A percentile compares a stretch with the other conserved stretches of the same genome.
Evolutionary conservation across 2,888 invertebrate species (phyloP).

Genomic region (Acrobasis suavella): DNA sequence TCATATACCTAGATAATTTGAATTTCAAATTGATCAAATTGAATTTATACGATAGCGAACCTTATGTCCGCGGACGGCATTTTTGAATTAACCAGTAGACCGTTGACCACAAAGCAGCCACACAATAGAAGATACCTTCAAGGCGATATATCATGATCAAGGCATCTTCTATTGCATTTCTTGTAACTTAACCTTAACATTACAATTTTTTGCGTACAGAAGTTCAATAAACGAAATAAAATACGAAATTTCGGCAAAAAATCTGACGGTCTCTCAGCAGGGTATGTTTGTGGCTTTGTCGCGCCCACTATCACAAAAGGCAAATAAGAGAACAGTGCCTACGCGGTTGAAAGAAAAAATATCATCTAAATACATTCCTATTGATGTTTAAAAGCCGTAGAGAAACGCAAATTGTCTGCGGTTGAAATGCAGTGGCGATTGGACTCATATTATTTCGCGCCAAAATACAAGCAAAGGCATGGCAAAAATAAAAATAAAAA

Average conservation of each 20-base stretch:
- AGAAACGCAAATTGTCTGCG: constrained; percentile 72
- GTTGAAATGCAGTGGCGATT: constrained; percentile 76
- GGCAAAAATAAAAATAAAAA: constrained; percentile 46
- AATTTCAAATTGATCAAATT: too few species aligned
- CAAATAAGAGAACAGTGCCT: constrained; percentile 79
- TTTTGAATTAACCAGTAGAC: constrained; percentile 34
- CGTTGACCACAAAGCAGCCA: constrained; percentile 56
- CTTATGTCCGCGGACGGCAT: constrained; percentile 8
- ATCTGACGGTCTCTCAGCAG: constrained; percentile 72
- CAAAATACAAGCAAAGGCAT: constrained; percentile 38
- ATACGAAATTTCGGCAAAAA: constrained; percentile 74
- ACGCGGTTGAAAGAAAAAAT: constrained; percentile 60
- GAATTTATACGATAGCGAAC: neutral
- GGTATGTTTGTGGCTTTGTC: constrained; percentile 80
- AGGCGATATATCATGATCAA: constrained; percentile 68
- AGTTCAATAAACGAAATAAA: constrained; percentile 75
- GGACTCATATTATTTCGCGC: constrained; percentile 71
- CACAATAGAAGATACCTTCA: constrained; percentile 58
- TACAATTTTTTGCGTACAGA: constrained; percentile 57
- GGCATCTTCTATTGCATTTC: constrained; percentile 70
- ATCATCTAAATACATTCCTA: constrained; percentile 77
- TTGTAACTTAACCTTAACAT: constrained; percentile 40
- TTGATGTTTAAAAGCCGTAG: constrained; percentile 81
- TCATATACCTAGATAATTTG: too few species aligned
- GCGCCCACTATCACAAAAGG: constrained; percentile 80